Evolutionary conservation across 2,888 invertebrate species (phyloP), one percentile per base, ranked within the genome.

Genomic region (Oscheius onirici): DNA sequence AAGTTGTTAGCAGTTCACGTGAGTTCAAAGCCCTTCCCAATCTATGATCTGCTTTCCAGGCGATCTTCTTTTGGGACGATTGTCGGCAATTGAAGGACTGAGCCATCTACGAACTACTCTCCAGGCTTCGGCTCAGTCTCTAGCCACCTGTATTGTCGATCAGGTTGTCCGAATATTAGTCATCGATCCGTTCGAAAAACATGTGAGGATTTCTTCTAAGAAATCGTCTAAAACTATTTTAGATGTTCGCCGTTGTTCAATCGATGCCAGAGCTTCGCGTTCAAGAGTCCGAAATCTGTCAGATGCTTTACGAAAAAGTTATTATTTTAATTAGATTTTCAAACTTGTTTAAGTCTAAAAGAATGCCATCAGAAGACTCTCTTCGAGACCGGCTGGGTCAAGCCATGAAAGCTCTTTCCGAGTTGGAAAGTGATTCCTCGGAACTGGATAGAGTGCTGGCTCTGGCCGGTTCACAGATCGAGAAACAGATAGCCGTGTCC

Each of bases 181-280:
- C 20, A 77, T 81, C 3, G 83, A 84, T 46, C 85, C 86, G 0
- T 86, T 86, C 67, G 86, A 87, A 65, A 71, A 76, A 41, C 76
- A 82, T 66, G 80, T 82, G 13, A 67, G 73, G 46, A 5, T 55
- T 51, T 11, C 34, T 34, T 34, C 8, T 34, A 8, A 34, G 34
- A 34, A 6, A 22, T 17, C 17, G 8, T 22, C 28, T 65, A 11
- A 55, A 13, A 13, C 0, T 22, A 51, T 75, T 76, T 24, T 67
- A 82, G 80, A 75, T 82, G 58, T 22, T 79, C 1, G 77, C 75
- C 40, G 71, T 80, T 20, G 70, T 82, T 24, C 69, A 75, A 20
- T 72, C 75, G 15, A 74, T 80, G 41, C 76, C 79, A 0, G 79
- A 79, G 17, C 67, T 73, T 20, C 57, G 72, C 41, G 68, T 79